These are phyloP conservation scores for Zoanthus gigantus DNA, from an alignment of 92 coral and sea anemone species.

Conservation along the genomic window DNA sequence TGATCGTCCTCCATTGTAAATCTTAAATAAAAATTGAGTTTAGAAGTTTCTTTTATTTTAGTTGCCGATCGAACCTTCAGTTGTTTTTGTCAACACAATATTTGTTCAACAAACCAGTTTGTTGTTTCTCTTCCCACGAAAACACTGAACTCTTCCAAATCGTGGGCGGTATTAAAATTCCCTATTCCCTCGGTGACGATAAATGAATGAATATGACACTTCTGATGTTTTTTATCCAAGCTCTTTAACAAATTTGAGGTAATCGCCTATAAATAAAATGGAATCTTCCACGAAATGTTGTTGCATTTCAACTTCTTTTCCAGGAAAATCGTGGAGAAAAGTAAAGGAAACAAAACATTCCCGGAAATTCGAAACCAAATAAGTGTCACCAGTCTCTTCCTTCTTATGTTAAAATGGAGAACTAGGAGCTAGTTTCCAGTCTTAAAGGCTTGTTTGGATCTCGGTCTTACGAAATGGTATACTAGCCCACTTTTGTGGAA, in stretches of 20 bases:
- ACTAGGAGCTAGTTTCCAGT: conserved; percentile 10
- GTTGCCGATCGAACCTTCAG: background rate
- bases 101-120: background rate
- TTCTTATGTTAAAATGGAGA: background rate
- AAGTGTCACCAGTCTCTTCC: background rate
- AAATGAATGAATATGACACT: conserved; percentile 18
- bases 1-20: conserved; percentile 11
- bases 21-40: background rate
- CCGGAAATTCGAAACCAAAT: background rate
- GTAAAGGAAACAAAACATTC: background rate
- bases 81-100: background rate
- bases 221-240: conserved; percentile 10
- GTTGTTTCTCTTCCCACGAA: conserved; percentile 19
- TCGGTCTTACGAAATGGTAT: conserved; percentile 26
- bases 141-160: background rate
- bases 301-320: conserved; percentile 34
- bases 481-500: background rate
- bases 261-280: conserved; percentile 32
- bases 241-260: conserved; percentile 8
- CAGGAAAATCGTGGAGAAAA: conserved; percentile 5
- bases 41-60: background rate
- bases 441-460: background rate
- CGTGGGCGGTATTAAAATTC: background rate
- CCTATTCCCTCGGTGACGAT: background rate
- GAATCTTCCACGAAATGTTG: background rate